Conservation (phyloP, 2,113 vertebrate species). For the Probosciger aterrimus region DNA sequence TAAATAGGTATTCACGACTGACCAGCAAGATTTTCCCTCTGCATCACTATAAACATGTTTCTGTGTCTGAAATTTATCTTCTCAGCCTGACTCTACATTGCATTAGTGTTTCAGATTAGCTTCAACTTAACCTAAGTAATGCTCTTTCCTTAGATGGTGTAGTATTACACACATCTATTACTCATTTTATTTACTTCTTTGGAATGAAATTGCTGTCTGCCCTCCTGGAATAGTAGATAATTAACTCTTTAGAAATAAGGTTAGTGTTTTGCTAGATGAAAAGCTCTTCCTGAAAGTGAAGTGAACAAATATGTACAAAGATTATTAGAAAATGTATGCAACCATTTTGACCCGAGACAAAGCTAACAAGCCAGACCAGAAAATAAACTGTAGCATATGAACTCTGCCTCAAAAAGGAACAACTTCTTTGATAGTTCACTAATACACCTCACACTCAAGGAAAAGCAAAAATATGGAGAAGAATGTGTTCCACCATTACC, state of each 20-base stretch:
- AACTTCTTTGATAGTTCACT: neutral
- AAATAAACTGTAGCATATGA: neutral
- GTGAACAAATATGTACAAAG: slow-evolving; percentile 34
- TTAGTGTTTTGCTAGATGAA: neutral
- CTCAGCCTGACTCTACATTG: neutral
- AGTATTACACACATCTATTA: slow-evolving; percentile 50
- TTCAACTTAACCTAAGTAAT: neutral
- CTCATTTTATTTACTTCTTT: slow-evolving; percentile 50
- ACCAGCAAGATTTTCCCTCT: neutral
- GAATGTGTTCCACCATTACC: neutral
- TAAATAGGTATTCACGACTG: neutral
- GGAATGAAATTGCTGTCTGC: slow-evolving; percentile 32
- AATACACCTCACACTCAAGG: neutral
- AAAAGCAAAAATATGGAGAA: neutral
- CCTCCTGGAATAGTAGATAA: slow-evolving; percentile 48
- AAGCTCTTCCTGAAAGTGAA: slow-evolving; percentile 44
- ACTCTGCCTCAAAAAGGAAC: neutral
- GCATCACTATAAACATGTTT: neutral
- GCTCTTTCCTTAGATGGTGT: slow-evolving; percentile 5
- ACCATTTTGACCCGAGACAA: neutral
- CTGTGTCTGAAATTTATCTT: neutral
- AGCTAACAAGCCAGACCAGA: neutral
- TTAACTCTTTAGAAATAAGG: slow-evolving; percentile 56
- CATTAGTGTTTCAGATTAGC: neutral
- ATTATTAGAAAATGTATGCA: slow-evolving; percentile 21